Evolutionary conservation across 1,140 invertebrate genomes (phyloP), one percentile per base, ranked within the genome.

Genomic region (Monochamus saltuarius): DNA sequence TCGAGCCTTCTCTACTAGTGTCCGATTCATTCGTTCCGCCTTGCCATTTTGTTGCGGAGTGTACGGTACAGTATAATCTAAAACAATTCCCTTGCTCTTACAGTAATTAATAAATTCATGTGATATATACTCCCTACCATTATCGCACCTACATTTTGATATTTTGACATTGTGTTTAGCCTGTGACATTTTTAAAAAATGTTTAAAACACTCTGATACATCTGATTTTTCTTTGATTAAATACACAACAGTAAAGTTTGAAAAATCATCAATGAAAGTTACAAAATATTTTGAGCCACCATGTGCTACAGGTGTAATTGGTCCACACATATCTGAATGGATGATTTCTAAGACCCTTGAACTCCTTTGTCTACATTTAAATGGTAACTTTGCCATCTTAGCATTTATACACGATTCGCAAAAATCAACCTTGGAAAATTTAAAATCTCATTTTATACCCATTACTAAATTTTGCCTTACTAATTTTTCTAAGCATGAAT

Each of bases 231-330:
- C 4, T 46, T 46, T 17, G 4, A 46, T 11, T 16, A 46, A 46
- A 17, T 46, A 46, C n/a, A 46, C 43, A 13, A 46, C 42, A n/a
- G 42, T 45, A 45, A 45, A 45, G 14, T 14, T 45, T 16, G 42
- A 45, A 45, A 45, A 16, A 45, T 45, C 10, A 13, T 45, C 42
- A 45, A 45, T 45, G 42, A 76, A 75, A 13, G 70, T 69, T 9
- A 76, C 60, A 67, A 75, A 73, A 62, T 78, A 79, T 35, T 61
- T 69, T 29, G 64, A 50, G 14, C 68, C 65, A 53, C 75, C 64
- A 14, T 35, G 57, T 2, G 72, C 67, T 16, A 39, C n/a, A 45
- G 68, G 70, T 46, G 56, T 64, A 17, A 78, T 73, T 16, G 72
- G 73, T 42, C 74, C 72, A 67, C 42, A 13, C 0, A 75, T 66